Percentiles rank a stretch among this genome's conserved stretches.
phyloP scores from a whole-genome alignment of 2,888 invertebrate genomes.

The Thereva unica region DNA sequence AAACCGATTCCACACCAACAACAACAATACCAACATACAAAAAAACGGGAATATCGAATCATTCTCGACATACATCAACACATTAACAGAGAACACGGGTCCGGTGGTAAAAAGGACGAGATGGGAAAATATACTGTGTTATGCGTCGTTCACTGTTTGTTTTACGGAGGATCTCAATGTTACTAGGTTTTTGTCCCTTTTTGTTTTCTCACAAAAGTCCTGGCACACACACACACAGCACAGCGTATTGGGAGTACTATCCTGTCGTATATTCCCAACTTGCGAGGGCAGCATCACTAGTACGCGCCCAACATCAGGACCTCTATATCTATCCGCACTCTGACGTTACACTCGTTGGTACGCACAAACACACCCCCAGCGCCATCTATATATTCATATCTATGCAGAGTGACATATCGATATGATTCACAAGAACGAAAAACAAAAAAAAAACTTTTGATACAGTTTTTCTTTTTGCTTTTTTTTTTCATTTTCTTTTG shows the following conservation, averaged over 20 bases:
- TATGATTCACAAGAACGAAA: slow-evolving; percentile 7
- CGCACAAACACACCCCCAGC: not conserved
- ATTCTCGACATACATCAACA: not conserved
- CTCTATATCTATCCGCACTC: no score
- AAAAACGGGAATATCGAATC: no score
- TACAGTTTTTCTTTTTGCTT: slow-evolving; percentile 8
- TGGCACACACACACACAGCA: not conserved
- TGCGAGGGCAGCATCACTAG: not conserved
- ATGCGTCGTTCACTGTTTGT: slow-evolving; percentile 33
- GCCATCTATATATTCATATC: no score
- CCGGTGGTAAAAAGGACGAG: not conserved
- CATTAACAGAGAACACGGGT: not conserved
- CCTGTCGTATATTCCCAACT: no score
- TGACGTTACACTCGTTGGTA: not conserved
- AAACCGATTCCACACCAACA: no score
- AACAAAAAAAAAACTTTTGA: slow-evolving; percentile 7
- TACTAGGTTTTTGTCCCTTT: slow-evolving; percentile 12
- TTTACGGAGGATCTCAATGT: slow-evolving; percentile 21
- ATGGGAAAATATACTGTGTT: slow-evolving; percentile 5
- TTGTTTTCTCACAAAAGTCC: not conserved
- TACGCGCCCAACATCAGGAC: not conserved
- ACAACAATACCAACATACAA: no score
- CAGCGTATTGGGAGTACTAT: not conserved
- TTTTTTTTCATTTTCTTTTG: slow-evolving; percentile 9
- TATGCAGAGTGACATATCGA: slow-evolving; percentile 10